Conservation (phyloP, 2,113 vertebrate genomes). For the Raja brachyura region DNA sequence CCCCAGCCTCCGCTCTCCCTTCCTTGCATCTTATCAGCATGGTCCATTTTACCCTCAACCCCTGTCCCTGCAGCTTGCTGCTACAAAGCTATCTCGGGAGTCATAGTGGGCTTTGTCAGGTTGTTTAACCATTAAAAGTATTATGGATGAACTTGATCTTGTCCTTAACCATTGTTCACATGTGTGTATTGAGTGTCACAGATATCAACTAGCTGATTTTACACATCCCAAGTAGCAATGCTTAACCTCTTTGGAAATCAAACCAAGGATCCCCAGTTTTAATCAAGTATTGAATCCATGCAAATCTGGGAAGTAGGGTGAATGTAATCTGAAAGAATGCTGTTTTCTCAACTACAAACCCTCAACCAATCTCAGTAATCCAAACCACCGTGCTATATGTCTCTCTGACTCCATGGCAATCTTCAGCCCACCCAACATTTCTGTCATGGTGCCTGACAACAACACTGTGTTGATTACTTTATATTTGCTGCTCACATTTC, state of each 20-base stretch:
- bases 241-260: too few relatives aligned
- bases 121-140: background rate
- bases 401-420: too few relatives aligned
- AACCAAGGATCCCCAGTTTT: background rate
- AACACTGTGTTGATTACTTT: background rate
- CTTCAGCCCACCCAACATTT: background rate
- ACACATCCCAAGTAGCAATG: too few relatives aligned
- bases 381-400: too few relatives aligned
- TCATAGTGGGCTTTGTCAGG: background rate
- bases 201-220: background rate
- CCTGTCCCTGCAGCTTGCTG: background rate
- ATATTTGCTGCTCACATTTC: background rate
- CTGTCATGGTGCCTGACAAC: background rate
- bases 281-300: too few relatives aligned
- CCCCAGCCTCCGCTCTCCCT: too few relatives aligned
- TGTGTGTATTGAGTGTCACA: background rate
- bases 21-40: too few relatives aligned
- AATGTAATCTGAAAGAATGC: background rate
- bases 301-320: background rate
- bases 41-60: background rate
- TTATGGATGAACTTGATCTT: background rate
- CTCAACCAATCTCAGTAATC: background rate
- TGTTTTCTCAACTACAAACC: background rate
- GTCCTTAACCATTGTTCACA: too few relatives aligned
- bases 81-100: background rate